phyloP scores from a whole-genome alignment of 2,888 invertebrate species.

The Acrocera orbiculus region DNA sequence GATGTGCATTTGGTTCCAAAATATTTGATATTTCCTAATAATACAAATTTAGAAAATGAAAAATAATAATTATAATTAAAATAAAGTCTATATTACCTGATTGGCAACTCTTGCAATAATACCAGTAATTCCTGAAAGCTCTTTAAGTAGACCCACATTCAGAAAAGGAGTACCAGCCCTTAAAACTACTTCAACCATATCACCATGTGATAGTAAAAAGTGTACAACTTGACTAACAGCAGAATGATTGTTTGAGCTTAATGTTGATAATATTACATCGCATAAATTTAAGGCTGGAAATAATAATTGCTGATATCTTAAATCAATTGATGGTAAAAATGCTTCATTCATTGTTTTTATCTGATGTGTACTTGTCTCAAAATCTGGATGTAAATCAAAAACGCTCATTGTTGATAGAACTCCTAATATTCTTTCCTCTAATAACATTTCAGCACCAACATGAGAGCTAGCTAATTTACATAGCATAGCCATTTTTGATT shows the following conservation, averaged over 20 bases:
- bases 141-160: conserved; percentile 47
- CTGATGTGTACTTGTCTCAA: conserved; percentile 26
- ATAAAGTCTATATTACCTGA: conserved; percentile 22
- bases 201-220: conserved; percentile 63
- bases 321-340: conserved; percentile 44
- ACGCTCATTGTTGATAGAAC: conserved; percentile 50
- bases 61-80: neutral
- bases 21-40: conserved; percentile 23
- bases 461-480: conserved; percentile 49
- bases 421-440: conserved; percentile 41
- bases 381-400: conserved; percentile 56
- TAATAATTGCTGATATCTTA: conserved; percentile 65
- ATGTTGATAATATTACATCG: conserved; percentile 60
- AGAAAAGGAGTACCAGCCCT: conserved; percentile 49
- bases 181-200: conserved; percentile 61
- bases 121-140: conserved; percentile 59
- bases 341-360: conserved; percentile 15
- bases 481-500: conserved; percentile 69
- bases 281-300: conserved; percentile 67
- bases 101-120: conserved; percentile 52
- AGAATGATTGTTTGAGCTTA: conserved; percentile 69
- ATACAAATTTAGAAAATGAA: conserved; percentile 8
- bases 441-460: conserved; percentile 44
- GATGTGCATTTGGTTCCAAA: conserved; percentile 27
- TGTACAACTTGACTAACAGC: conserved; percentile 65